Base-by-base conservation (phyloP, 2,113 vertebrate genomes). In the Nibea coibor region DNA sequence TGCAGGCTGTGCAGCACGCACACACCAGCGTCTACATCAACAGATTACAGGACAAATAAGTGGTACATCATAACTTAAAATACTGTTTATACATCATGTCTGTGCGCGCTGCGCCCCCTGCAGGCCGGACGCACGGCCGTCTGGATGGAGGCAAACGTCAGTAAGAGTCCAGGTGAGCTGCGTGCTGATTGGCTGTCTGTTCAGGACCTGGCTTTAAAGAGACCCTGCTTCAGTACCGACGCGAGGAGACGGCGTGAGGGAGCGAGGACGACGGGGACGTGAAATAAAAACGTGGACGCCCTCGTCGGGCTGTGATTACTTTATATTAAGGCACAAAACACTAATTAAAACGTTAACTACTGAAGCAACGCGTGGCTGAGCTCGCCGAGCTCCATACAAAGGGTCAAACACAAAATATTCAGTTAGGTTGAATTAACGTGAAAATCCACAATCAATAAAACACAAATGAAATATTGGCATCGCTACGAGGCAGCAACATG, bases 41-140 rank as follows among this genome's bases (percentile, higher is more conserved):
- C 31, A 35, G 67, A 19, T 84, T 76, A 86, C 94, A 94, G 96
- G 95, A 97, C 96, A 95, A 96, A 97, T 95, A 97, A 95, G 95
- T 94, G 88, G 92, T 94, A 95, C 95, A 96, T 96, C 96, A 98
- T 97, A 98, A 98, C 97, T 97, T 97, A 97, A 96, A 98, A 98
- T 97, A 98, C 97, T 97, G 96, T 95, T 96, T 95, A 96, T 96
- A 97, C 96, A 97, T 96, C 95, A 94, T 20, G 59, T 53, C 4
- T 70, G 68, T 5, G 17, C 20, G 82, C 80, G 92, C 90, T 89
- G 92, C 90, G 72, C 91, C 48, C 22, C 72, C 67, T 81, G 87
- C 83, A 84, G 84, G 79, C 56, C 59, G 2, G 31, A 35, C 31
- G 6, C 31, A 4, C 28, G 4, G 53, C 57, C 39, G 22, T 11